A percentile compares a stretch with the other conserved stretches of the same genome.
These are phyloP conservation scores for Falco cherrug DNA, from an alignment of 2,797 vertebrate genomes.

Conservation along the genomic window DNA sequence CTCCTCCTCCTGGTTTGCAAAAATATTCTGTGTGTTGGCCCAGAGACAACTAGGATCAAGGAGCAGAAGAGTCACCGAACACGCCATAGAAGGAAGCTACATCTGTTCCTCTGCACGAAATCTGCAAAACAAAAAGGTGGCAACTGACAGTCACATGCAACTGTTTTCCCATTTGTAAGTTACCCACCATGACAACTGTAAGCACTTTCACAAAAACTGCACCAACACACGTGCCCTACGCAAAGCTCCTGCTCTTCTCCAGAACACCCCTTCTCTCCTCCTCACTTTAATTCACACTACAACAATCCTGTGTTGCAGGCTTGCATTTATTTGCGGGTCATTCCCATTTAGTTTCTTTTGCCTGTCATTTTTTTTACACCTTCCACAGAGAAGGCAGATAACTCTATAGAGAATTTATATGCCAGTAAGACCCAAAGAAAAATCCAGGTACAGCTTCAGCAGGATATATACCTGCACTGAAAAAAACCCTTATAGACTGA, in stretches of 20 bases:
- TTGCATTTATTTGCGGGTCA: neutral
- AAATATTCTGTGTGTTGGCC: neutral
- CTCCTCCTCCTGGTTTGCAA: neutral
- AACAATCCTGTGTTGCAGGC: neutral
- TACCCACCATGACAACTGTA: neutral
- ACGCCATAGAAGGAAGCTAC: neutral
- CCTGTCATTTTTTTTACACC: neutral
- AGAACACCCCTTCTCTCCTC: neutral
- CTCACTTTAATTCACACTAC: neutral
- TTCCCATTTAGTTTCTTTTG: neutral
- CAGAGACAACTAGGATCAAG: neutral
- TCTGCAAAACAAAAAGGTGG: neutral
- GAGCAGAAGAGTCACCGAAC: neutral
- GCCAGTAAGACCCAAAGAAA: neutral
- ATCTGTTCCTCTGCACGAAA: neutral
- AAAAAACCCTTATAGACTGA: neutral
- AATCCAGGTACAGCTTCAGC: neutral
- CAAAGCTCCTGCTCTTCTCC: neutral
- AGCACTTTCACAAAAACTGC: neutral
- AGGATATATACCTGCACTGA: neutral
- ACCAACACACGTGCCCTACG: neutral
- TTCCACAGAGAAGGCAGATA: neutral
- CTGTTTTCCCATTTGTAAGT: neutral
- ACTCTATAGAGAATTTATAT: accelerated
- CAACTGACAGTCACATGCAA: neutral